phyloP scores from a whole-genome alignment of 2,888 invertebrate genomes.

The Erebia palarica region DNA sequence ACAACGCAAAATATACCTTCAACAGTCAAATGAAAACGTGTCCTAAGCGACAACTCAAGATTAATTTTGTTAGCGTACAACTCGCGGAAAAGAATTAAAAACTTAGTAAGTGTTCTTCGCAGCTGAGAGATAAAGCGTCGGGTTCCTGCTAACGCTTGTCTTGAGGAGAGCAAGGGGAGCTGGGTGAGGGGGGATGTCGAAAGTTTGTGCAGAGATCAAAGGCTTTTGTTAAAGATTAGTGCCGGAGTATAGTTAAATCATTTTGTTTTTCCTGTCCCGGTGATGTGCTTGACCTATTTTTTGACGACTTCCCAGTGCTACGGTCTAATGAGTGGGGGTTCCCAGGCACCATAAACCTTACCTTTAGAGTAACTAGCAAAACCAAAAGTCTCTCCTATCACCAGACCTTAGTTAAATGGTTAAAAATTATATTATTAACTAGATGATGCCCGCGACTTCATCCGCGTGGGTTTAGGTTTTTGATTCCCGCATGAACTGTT shows the following conservation, averaged over 20 bases:
- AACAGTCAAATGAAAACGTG: not conserved
- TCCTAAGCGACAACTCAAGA: slow-evolving; percentile 16
- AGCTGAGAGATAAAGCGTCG: slow-evolving; percentile 54
- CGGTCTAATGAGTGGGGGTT: too few relatives aligned
- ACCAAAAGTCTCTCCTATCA: too few relatives aligned
- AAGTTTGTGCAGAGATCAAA: not conserved
- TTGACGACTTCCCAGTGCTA: too few relatives aligned
- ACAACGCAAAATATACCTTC: not conserved
- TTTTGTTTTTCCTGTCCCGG: not conserved
- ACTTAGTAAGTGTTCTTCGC: slow-evolving; percentile 45
- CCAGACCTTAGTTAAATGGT: too few relatives aligned
- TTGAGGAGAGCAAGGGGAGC: not conserved
- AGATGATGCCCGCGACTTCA: too few relatives aligned
- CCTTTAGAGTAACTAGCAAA: too few relatives aligned
- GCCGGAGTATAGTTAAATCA: not conserved
- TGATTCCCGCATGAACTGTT: too few relatives aligned
- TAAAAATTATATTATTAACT: too few relatives aligned
- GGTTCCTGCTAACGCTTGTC: slow-evolving; percentile 42
- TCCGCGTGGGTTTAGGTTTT: too few relatives aligned
- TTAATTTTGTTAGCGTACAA: slow-evolving; percentile 32
- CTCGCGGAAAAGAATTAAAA: slow-evolving; percentile 43
- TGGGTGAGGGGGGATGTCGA: not conserved
- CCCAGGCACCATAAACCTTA: too few relatives aligned
- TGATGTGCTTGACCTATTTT: not conserved
- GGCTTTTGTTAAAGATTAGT: not conserved